Conservation (phyloP, 1,140 invertebrate genomes). For the Diplogasteroides magnus region DNA sequence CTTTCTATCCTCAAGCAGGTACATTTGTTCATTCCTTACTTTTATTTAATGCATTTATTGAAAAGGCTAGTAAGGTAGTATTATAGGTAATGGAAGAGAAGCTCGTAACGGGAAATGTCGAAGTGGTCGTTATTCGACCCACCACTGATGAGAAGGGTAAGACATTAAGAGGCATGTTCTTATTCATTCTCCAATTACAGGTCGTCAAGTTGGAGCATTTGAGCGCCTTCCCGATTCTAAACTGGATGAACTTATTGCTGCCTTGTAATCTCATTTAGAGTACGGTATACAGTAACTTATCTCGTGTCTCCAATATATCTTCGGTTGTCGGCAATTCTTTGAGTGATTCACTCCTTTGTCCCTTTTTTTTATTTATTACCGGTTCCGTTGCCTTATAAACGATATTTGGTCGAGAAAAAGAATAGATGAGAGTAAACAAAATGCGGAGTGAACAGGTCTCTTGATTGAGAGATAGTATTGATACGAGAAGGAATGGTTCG, state of each 20-base stretch:
- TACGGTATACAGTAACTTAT: too few species aligned
- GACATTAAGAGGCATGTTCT: background rate
- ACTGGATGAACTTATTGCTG: conserved; percentile 38
- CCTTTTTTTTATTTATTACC: too few species aligned
- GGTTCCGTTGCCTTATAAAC: too few species aligned
- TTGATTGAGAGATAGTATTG: too few species aligned
- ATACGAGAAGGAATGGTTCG: too few species aligned
- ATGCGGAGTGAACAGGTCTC: too few species aligned
- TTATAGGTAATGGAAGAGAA: conserved; percentile 90
- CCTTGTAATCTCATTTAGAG: too few species aligned
- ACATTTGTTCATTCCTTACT: background rate
- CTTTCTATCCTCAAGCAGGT: conserved; percentile 92
- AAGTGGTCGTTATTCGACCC: conserved; percentile 64
- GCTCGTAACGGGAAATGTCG: conserved; percentile 91
- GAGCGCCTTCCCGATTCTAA: conserved; percentile 39
- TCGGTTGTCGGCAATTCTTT: too few species aligned
- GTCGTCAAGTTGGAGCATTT: conserved; percentile 39
- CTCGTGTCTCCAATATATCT: too few species aligned
- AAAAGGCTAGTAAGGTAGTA: background rate
- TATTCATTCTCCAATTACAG: conserved; percentile 17
- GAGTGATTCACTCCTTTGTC: too few species aligned
- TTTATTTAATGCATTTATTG: background rate
- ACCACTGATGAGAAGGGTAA: conserved; percentile 36
- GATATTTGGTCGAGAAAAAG: too few species aligned
- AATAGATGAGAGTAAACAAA: too few species aligned